These are phyloP conservation scores for Diaphora mendica DNA, from an alignment of 2,888 invertebrate genomes.

Conservation along the genomic window DNA sequence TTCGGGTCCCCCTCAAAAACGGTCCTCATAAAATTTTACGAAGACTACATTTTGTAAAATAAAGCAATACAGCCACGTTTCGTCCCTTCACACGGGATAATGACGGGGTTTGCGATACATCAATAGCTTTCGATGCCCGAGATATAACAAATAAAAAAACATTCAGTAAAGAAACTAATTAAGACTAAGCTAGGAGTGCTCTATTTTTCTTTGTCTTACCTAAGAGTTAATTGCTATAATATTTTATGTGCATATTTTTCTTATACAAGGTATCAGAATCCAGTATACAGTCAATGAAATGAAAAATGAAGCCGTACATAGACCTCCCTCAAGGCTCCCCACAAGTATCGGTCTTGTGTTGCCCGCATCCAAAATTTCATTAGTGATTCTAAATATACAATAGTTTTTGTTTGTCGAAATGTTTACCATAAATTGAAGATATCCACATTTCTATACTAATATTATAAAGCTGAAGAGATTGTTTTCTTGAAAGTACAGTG, in stretches of 20 bases:
- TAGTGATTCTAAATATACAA: background rate
- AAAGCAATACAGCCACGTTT: slow-evolving; percentile 64
- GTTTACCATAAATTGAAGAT: background rate
- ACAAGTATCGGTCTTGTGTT: background rate
- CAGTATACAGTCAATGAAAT: background rate
- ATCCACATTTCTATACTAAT: too few species aligned
- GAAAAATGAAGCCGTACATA: background rate
- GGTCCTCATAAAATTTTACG: slow-evolving; percentile 78
- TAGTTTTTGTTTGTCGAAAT: background rate
- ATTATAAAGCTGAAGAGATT: too few species aligned
- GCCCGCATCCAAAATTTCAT: background rate
- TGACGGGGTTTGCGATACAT: slow-evolving; percentile 58
- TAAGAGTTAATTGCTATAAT: background rate
- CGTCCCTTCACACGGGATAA: slow-evolving; percentile 58
- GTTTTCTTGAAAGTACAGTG: too few species aligned
- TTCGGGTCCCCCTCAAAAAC: slow-evolving; percentile 65
- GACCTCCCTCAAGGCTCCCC: too few species aligned
- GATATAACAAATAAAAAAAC: slow-evolving; percentile 38
- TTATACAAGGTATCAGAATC: background rate
- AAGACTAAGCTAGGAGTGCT: background rate
- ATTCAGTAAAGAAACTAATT: background rate
- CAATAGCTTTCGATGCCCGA: slow-evolving; percentile 52
- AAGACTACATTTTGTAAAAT: slow-evolving; percentile 77
- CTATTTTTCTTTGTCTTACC: background rate
- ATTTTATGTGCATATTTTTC: background rate